Evolutionary conservation across 2,113 vertebrate genomes (phyloP), one percentile per base, ranked within the genome.

Genomic region (Zosterops borbonicus): DNA sequence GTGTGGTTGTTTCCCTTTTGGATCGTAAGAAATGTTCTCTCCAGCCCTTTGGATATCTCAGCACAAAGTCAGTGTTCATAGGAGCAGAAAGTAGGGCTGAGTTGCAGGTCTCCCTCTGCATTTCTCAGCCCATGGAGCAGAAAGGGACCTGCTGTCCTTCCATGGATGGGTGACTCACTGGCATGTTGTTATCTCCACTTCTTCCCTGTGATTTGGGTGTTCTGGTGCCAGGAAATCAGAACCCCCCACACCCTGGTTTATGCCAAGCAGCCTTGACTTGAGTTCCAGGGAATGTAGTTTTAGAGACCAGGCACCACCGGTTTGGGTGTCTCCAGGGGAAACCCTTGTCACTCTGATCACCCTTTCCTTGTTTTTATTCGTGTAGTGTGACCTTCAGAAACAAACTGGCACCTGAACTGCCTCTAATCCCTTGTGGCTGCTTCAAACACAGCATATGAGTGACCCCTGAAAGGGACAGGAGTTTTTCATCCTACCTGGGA

Each of bases 131-230:
- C 85, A 94, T 13, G 4, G 95, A 96, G 83, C 90, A 86, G 91
- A 92, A 91, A 84, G 80, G 56, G 93, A 93, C 33, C 78, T 60
- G 77, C 90, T 96, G 90, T 87, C 86, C 75, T 88, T 96, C 93
- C 91, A 92, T 91, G 95, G 86, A 59, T 95, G 94, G 86, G 64
- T 97, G 95, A 96, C 82, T 97, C 95, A 92, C 71, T 97, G 92
- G 93, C 76, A 95, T 94, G 83, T 92, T 93, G 85, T 94, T 97
- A 88, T 84, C 78, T 95, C 64, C 75, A 85, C 58, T 94, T 91
- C 41, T 95, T 94, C 55, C 71, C 71, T 97, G 47, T 56, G 84
- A 46, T 92, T 79, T 94, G 95, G 89, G 62, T 92, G 80, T 87
- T 94, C 47, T 90, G 84, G 83, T 97, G 83, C 95, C 94, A 97